A percentile compares a stretch with the other conserved stretches of the same genome.
phyloP scores from a whole-genome alignment of 2,797 vertebrate genomes.

The Coluber constrictor region DNA sequence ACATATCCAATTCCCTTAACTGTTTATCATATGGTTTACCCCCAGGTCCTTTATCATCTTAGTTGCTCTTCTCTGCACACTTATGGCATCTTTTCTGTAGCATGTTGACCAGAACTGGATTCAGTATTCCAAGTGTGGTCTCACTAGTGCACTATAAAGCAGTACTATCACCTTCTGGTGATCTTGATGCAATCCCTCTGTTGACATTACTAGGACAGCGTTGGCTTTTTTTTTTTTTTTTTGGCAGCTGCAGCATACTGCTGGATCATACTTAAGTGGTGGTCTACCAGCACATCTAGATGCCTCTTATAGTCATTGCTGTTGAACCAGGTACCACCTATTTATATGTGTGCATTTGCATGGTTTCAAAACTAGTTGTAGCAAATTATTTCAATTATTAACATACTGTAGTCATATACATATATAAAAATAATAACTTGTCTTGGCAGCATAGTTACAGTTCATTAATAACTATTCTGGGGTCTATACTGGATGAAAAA shows the following conservation, averaged over 20 bases:
- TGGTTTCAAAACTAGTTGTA: neutral
- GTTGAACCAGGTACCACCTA: neutral
- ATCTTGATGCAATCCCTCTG: neutral
- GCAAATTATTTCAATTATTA: slow-evolving; percentile 45
- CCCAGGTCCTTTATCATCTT: too few relatives aligned
- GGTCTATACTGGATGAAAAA: slow-evolving; percentile 21
- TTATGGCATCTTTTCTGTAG: too few relatives aligned
- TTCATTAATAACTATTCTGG: slow-evolving; percentile 38
- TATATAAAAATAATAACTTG: slow-evolving; percentile 13
- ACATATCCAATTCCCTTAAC: too few relatives aligned
- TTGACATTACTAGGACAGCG: neutral
- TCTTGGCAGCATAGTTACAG: slow-evolving; percentile 24
- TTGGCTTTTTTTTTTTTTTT: neutral
- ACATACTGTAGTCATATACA: neutral
- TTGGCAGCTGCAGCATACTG: neutral
- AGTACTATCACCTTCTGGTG: too few relatives aligned
- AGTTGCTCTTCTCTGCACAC: too few relatives aligned
- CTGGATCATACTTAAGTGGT: neutral
- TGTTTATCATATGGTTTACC: too few relatives aligned
- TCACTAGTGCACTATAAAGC: too few relatives aligned
- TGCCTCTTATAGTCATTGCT: neutral
- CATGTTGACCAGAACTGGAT: too few relatives aligned
- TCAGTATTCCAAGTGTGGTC: too few relatives aligned
- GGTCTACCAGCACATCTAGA: neutral
- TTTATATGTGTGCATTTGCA: neutral